phyloP scores from a whole-genome alignment of 2,113 vertebrate species.

The Hypanus sabinus region DNA sequence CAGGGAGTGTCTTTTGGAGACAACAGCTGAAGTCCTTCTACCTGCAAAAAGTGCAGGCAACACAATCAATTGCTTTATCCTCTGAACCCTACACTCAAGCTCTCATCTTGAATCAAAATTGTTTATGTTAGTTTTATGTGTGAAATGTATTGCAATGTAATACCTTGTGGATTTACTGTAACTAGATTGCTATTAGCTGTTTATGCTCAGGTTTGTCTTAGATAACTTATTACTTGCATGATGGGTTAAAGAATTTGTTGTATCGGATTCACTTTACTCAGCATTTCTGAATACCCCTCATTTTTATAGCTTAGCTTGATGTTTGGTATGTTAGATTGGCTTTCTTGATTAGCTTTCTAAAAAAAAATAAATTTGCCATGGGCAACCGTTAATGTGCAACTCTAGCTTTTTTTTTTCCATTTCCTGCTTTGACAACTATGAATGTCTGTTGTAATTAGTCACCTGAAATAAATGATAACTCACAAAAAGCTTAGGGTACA shows the following conservation, averaged over 20 bases:
- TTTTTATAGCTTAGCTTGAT: constrained; percentile 13
- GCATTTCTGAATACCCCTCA: background rate
- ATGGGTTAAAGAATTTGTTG: constrained; percentile 9
- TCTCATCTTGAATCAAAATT: background rate
- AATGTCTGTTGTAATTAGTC: constrained; percentile 1
- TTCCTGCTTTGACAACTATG: constrained; percentile 17
- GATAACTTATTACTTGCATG: background rate
- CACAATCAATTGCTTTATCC: too few relatives aligned
- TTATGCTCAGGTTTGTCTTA: background rate
- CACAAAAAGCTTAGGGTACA: background rate
- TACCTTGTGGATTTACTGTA: background rate
- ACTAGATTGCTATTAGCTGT: background rate
- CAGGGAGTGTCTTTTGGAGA: too few relatives aligned
- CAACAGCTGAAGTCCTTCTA: too few relatives aligned
- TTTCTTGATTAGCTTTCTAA: constrained; percentile 29
- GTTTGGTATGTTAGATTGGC: constrained; percentile 4
- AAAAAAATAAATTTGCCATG: constrained; percentile 25
- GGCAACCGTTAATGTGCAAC: constrained; percentile 24
- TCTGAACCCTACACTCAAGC: too few relatives aligned
- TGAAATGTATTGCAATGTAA: background rate
- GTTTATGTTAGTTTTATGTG: too few relatives aligned
- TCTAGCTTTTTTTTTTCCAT: background rate
- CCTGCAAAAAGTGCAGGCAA: too few relatives aligned
- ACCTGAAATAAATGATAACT: constrained; percentile 23
- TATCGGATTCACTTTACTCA: background rate